phyloP scores from a whole-genome alignment of 2,888 invertebrate genomes.

The Drosophila merina region DNA sequence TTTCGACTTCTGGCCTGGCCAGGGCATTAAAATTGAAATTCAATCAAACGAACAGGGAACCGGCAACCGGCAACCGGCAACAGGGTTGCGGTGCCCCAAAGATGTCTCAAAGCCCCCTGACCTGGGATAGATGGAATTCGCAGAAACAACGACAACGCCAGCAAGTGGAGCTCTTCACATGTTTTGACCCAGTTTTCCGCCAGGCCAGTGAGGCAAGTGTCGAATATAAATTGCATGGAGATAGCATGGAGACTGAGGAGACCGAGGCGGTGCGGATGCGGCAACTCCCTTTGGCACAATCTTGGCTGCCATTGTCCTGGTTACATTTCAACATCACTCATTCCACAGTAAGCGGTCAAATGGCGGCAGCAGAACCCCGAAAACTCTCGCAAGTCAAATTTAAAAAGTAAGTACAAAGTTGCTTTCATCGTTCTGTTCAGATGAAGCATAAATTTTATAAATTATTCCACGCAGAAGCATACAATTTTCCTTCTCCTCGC shows the following conservation, averaged over 20 bases:
- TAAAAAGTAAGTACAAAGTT: constrained; percentile 53
- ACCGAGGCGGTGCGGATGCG: constrained; percentile 6
- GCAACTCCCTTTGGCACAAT: constrained; percentile 42
- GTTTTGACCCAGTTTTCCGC: constrained; percentile 62
- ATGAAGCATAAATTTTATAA: constrained; percentile 19
- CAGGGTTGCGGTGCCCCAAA: constrained; percentile 18
- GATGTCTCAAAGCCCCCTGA: constrained; percentile 39
- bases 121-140: constrained; percentile 16
- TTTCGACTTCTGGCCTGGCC: constrained; percentile 24
- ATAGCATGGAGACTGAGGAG: constrained; percentile 16
- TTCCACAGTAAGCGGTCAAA: constrained; percentile 77
- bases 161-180: constrained; percentile 56
- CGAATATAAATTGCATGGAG: constrained; percentile 74
- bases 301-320: constrained; percentile 68
- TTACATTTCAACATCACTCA: constrained; percentile 78
- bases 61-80: constrained; percentile 1
- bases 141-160: constrained; percentile 12
- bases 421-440: constrained; percentile 38
- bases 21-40: constrained; percentile 48
- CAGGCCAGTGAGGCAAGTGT: constrained; percentile 50
- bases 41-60: constrained; percentile 38
- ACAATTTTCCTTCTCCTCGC: constrained; percentile 60
- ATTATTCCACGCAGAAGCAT: constrained; percentile 50
- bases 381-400: constrained; percentile 19
- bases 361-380: constrained; percentile 19